Conservation (phyloP, 2,888 invertebrate genomes). For the Amblyjoppa proteus region DNA sequence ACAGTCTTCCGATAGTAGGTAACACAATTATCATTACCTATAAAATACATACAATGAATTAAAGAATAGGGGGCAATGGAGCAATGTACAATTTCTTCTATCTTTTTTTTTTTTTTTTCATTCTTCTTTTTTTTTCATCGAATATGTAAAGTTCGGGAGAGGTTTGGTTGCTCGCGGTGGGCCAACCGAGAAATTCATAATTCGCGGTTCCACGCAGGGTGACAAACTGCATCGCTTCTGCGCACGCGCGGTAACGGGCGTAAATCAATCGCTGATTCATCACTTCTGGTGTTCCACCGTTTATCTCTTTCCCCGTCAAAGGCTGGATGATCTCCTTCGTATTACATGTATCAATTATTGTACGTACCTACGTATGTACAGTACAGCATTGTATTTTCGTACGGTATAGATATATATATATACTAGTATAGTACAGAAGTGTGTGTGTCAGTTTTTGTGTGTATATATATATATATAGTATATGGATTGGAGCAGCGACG, state of each 20-base stretch:
- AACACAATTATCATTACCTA: slow-evolving; percentile 24
- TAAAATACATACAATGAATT: slow-evolving; percentile 44
- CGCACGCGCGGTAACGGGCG: neutral
- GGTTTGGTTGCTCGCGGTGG: neutral
- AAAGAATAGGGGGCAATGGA: slow-evolving; percentile 42
- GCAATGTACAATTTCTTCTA: slow-evolving; percentile 54
- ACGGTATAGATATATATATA: slow-evolving; percentile 47
- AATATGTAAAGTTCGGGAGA: neutral
- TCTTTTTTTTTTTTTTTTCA: slow-evolving; percentile 8
- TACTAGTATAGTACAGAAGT: slow-evolving; percentile 61
- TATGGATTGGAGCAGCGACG: slow-evolving; percentile 64
- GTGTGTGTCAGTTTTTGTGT: slow-evolving; percentile 37
- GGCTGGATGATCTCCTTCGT: slow-evolving; percentile 42
- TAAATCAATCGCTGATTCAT: slow-evolving; percentile 21
- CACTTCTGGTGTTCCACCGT: slow-evolving; percentile 4
- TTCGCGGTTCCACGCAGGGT: slow-evolving; percentile 12
- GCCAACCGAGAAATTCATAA: neutral
- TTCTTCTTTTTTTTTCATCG: slow-evolving; percentile 4
- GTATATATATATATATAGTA: slow-evolving; percentile 48
- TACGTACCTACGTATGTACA: slow-evolving; percentile 63
- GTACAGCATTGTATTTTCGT: slow-evolving; percentile 42
- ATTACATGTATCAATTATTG: slow-evolving; percentile 32
- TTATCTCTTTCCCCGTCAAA: slow-evolving; percentile 46
- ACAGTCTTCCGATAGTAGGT: slow-evolving; percentile 57
- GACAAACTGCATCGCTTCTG: neutral